These are phyloP conservation scores for Agrotis segetum DNA, from an alignment of 2,888 invertebrate species.

Conservation along the genomic window DNA sequence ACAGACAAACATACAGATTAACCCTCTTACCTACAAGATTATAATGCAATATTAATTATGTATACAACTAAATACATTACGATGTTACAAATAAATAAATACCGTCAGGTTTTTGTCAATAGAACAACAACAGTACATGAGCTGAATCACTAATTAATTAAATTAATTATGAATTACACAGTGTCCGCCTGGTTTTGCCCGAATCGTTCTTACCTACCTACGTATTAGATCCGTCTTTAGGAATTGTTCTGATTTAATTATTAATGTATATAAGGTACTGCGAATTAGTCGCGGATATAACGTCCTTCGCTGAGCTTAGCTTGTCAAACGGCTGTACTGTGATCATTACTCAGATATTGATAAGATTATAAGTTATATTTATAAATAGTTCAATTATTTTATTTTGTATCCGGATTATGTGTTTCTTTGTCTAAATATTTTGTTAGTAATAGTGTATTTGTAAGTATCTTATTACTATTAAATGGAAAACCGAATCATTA, in stretches of 20 bases:
- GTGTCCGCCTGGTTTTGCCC: slow-evolving; percentile 67
- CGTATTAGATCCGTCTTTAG: slow-evolving; percentile 80
- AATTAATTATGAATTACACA: slow-evolving; percentile 64
- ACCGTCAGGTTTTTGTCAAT: slow-evolving; percentile 54
- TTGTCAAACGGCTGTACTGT: slow-evolving; percentile 69
- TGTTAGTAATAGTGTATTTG: too few species aligned
- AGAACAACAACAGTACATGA: slow-evolving; percentile 24
- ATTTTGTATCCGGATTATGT: slow-evolving; percentile 43
- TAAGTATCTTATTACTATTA: too few species aligned
- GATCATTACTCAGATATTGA: slow-evolving; percentile 73
- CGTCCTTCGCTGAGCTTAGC: slow-evolving; percentile 61
- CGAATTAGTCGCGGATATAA: slow-evolving; percentile 85
- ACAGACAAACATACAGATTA: neutral
- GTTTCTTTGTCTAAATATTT: slow-evolving; percentile 31
- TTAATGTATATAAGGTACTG: slow-evolving; percentile 83
- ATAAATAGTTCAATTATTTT: slow-evolving; percentile 47
- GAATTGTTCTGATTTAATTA: slow-evolving; percentile 86
- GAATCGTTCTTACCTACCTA: slow-evolving; percentile 50
- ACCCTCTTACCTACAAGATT: neutral
- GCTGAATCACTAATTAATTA: slow-evolving; percentile 63
- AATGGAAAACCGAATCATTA: too few species aligned
- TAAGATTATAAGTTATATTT: slow-evolving; percentile 61
- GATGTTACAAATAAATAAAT: slow-evolving; percentile 31
- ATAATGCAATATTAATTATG: slow-evolving; percentile 16
- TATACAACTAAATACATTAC: slow-evolving; percentile 15